phyloP scores from a whole-genome alignment of 2,797 vertebrate species.

The Triplophysa yarkandensis region DNA sequence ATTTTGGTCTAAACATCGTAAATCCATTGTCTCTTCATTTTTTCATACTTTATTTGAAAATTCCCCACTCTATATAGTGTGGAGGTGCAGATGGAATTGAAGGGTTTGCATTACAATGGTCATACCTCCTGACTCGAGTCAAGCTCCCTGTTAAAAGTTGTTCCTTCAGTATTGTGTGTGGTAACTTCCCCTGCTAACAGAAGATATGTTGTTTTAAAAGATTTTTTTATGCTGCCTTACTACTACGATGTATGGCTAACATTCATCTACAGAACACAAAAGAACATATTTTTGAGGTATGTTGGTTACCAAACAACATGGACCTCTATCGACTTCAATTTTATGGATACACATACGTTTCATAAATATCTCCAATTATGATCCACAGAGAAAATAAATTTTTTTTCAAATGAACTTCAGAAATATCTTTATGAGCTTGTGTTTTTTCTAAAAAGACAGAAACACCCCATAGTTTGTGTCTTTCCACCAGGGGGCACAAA shows the following conservation, averaged over 20 bases:
- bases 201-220: background rate
- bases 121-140: constrained; percentile 41
- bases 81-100: background rate
- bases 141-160: constrained; percentile 9
- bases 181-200: constrained; percentile 19
- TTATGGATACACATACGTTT: no score
- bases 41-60: constrained; percentile 1
- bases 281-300: no score
- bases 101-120: background rate
- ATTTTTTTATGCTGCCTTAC: background rate
- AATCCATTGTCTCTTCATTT: constrained; percentile 6
- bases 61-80: constrained; percentile 5
- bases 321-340: no score
- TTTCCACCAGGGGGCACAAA: constrained; percentile 33
- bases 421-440: no score
- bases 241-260: no score
- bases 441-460: background rate
- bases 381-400: no score
- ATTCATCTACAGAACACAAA: no score
- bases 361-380: no score
- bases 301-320: no score
- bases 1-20: background rate
- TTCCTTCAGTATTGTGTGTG: constrained; percentile 14
- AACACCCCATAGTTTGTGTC: background rate
- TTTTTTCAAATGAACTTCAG: no score